phyloP scores from a whole-genome alignment of 2,888 invertebrate genomes.

The Heteromyza rotundicornis region DNA sequence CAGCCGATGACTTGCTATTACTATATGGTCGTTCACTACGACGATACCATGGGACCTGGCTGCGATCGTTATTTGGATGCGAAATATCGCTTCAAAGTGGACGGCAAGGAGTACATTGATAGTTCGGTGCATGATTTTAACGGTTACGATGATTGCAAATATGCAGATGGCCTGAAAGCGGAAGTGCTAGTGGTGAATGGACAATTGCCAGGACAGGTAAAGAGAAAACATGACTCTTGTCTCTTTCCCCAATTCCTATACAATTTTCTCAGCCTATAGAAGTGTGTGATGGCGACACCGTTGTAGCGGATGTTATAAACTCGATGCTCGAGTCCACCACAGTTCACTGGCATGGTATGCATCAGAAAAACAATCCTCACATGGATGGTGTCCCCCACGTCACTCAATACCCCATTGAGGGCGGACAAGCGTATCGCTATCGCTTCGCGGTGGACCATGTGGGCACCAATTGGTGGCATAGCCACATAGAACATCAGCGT shows the following conservation, averaged over 20 bases:
- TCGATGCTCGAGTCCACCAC: conserved; percentile 53
- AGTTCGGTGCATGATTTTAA: conserved; percentile 28
- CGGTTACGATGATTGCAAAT: conserved; percentile 47
- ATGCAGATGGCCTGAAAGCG: conserved; percentile 48
- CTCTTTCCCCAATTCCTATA: too few species aligned
- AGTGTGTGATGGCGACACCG: conserved; percentile 53
- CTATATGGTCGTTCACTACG: conserved; percentile 54
- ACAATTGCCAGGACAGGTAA: conserved; percentile 46
- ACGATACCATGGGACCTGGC: conserved; percentile 52
- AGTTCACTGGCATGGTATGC: conserved; percentile 58
- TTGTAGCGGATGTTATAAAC: conserved; percentile 55
- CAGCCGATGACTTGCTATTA: conserved; percentile 55
- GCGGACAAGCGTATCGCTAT: conserved; percentile 55
- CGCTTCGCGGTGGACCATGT: conserved; percentile 50
- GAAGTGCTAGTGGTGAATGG: conserved; percentile 53
- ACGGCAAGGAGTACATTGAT: conserved; percentile 45
- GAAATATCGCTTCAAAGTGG: conserved; percentile 43
- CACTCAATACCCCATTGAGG: conserved; percentile 56
- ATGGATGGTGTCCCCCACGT: conserved; percentile 59
- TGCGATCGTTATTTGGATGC: conserved; percentile 47
- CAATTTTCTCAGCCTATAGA: conserved; percentile 52
- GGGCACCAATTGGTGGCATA: conserved; percentile 59
- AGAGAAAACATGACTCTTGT: too few species aligned
- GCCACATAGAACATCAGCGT: conserved; percentile 53
- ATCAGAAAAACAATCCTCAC: conserved; percentile 48